Percentiles rank a stretch among this genome's conserved stretches.
These are phyloP conservation scores for Leptogaster cylindrica DNA, from an alignment of 2,888 invertebrate genomes.

Conservation along the genomic window DNA sequence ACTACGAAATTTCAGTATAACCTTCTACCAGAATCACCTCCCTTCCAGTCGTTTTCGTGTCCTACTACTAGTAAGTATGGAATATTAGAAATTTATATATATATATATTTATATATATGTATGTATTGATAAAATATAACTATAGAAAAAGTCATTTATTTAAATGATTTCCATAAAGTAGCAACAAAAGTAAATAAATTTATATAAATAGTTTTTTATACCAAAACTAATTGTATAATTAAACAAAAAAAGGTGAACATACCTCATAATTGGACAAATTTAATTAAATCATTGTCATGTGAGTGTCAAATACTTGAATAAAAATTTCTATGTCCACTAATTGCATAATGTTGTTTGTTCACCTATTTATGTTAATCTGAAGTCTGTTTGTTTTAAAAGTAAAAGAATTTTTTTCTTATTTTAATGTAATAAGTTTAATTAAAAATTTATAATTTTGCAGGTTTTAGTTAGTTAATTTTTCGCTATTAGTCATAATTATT, in stretches of 20 bases:
- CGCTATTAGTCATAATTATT: conserved; percentile 25
- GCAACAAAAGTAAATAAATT: conserved; percentile 24
- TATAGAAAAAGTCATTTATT: conserved; percentile 23
- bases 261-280: conserved; percentile 13
- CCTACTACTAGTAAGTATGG: conserved; percentile 39
- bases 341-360: conserved; percentile 15
- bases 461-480: conserved; percentile 6
- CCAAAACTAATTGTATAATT: conserved; percentile 38
- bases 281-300: conserved; percentile 12
- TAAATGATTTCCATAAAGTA: conserved; percentile 18
- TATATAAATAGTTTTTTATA: conserved; percentile 42
- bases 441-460: conserved; percentile 20
- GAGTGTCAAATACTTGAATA: conserved; percentile 1
- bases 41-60: conserved; percentile 27
- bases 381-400: conserved; percentile 23
- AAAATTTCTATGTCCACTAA: no score
- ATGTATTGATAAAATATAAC: conserved; percentile 23
- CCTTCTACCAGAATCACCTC: conserved; percentile 49
- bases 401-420: no score
- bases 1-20: conserved; percentile 95
- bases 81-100: conserved; percentile 35
- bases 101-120: conserved; percentile 33
- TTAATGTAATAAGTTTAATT: conserved; percentile 3
- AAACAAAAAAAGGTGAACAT: conserved; percentile 13
- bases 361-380: conserved; percentile 21